A percentile compares a stretch with the other conserved stretches of the same genome.
Conservation (phyloP, 2,888 invertebrate genomes). For the Tridacna crocea region DNA sequence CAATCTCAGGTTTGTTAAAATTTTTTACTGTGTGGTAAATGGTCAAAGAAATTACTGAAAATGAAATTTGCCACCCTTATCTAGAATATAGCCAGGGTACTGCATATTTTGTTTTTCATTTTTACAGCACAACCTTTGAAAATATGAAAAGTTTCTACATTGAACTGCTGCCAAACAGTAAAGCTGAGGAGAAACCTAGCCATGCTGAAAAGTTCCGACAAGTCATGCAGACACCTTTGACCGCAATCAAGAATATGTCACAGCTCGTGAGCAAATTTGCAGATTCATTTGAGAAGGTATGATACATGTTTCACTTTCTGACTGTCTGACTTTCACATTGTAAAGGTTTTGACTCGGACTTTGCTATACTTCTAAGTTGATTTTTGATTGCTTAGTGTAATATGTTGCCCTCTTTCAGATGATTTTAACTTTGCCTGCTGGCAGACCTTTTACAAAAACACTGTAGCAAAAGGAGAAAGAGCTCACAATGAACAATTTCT, state of each 20-base stretch:
- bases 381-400: too few species aligned
- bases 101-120: neutral
- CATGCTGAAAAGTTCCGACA: conserved; percentile 69
- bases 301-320: neutral
- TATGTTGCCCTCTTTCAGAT: too few species aligned
- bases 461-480: too few species aligned
- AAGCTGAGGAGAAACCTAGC: conserved; percentile 64
- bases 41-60: too few species aligned
- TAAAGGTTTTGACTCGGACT: neutral
- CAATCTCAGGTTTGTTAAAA: too few species aligned
- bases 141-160: conserved; percentile 65
- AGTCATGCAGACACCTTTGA: conserved; percentile 79
- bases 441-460: too few species aligned
- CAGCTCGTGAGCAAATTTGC: conserved; percentile 27
- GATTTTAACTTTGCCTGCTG: too few species aligned
- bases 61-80: too few species aligned
- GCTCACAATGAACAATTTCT: too few species aligned
- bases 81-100: too few species aligned
- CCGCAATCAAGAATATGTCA: conserved; percentile 72
- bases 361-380: too few species aligned
- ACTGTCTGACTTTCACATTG: neutral
- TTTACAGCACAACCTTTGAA: conserved; percentile 77
- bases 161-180: conserved; percentile 62
- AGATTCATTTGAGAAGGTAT: conserved; percentile 46
- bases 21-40: too few species aligned